Percentiles rank a stretch among this genome's conserved stretches.
Conservation (phyloP, 1,140 invertebrate genomes). For the Sitophilus oryzae region DNA sequence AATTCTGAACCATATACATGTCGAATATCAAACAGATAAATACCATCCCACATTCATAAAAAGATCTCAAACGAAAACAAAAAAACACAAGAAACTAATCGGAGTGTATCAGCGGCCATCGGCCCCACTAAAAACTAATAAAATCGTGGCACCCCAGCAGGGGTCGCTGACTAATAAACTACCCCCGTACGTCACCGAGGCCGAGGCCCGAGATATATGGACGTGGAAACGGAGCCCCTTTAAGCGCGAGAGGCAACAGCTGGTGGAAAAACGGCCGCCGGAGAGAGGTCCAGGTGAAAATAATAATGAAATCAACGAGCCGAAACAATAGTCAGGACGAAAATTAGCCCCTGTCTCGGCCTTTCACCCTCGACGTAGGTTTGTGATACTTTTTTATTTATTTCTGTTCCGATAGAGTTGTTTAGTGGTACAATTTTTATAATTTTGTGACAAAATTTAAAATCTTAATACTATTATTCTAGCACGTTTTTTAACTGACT, state of each 20-base stretch:
- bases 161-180: constrained; percentile 38
- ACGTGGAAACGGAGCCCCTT: constrained; percentile 38
- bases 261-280: constrained; percentile 36
- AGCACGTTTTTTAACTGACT: too few species aligned
- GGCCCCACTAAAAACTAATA: constrained; percentile 20
- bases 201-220: constrained; percentile 38
- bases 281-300: constrained; percentile 39
- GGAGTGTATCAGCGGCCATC: too few species aligned
- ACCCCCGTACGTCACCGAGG: constrained; percentile 30
- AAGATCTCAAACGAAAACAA: too few species aligned
- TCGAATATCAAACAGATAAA: too few species aligned
- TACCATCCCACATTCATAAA: too few species aligned
- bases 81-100: too few species aligned
- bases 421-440: too few species aligned
- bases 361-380: constrained; percentile 1
- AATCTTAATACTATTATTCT: too few species aligned
- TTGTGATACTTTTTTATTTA: constrained; percentile 19
- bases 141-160: constrained; percentile 9
- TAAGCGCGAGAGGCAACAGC: constrained; percentile 39
- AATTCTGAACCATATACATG: too few species aligned
- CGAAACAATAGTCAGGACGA: constrained; percentile 38
- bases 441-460: too few species aligned
- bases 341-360: constrained; percentile 21
- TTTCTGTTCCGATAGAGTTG: too few species aligned
- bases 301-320: constrained; percentile 44